Base-by-base conservation (phyloP, 2,797 vertebrate genomes). In the Acrossocheilus wenchowensis region DNA sequence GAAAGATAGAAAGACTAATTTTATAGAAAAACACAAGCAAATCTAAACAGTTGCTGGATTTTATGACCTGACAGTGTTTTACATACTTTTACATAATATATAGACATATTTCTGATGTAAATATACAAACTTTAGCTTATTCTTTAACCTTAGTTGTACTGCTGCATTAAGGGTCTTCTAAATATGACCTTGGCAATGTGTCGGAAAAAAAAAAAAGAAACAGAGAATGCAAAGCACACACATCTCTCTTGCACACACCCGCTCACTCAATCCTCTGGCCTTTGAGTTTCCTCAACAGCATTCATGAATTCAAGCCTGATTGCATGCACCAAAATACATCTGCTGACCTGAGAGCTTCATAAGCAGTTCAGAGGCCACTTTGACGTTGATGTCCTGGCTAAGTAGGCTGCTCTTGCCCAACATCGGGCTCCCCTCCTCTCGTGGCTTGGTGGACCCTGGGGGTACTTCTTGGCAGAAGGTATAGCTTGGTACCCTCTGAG, bases 301-400 rank as follows among this genome's bases (percentile, higher is more conserved):
- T 73, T 12, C 2, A 7, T 52, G 72, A 62, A 84, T 36, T 73
- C 26, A 73, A 73, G 43, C 21, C 19, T 45, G 12, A 48, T 43
- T 23, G 23, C 43, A n/a, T 43, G 78, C 41, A 30, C 69, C 71
- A 77, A 69, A 66, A 84, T 48, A 60, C 74, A 81, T 43, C n/a
- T 52, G 69, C 87, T 87, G 96, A 99, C 98, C 98, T 97, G 98
- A 99, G 54, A 99, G 96, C 90, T 99, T 99, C 93, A 99, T 99
- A 88, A 99, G 97, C 91, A 99, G 97, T 91, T 99, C 98, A 6
- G 98, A 99, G 1, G 98, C 98, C 88, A 98, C 97, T 94, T 99
- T 99, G 89, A 97, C 88, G 8, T 96, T 98, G 94, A 98, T 97
- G 89, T 99, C 98, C 90, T 97, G 97, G 94, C 95, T 97, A 75